Evolutionary conservation across 1,140 invertebrate species (phyloP), one percentile per base, ranked within the genome.

Genomic region (Lucilia sericata): DNA sequence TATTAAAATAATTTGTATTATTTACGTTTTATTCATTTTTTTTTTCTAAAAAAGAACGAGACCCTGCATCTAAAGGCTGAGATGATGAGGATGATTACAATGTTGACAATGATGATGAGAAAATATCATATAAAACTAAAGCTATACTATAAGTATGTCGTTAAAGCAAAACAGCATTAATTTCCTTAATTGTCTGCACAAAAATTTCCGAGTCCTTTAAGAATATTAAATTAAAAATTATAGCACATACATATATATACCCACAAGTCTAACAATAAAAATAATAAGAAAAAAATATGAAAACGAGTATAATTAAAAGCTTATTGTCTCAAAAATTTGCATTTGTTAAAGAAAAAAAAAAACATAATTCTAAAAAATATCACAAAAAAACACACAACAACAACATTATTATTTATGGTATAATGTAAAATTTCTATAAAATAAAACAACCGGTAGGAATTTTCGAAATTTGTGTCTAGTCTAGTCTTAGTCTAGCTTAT

Each of bases 291-390:
- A 65, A 65, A n/a, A 19, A 65, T n/a, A 19, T 19, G 65, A 19
- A 70, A 70, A 70, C 65, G 65, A 21, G 65, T 70, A 70, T 70
- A 70, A 70, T 70, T 70, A 70, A 70, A 70, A 70, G 65, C 19
- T 70, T 70, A 70, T 70, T 70, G 65, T 70, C 65, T 70, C 19
- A 10, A 70, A 70, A 70, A 70, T 70, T 70, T 70, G 65, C 65
- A 70, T 70, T 70, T 21, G 65, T 70, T 70, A 21, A 70, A n/a
- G 14, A n/a, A n/a, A 17, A 60, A 17, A 60, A 17, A 7, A 3
- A n/a, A n/a, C n/a, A n/a, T n/a, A n/a, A n/a, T n/a, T 17, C 14
- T 60, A 17, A 60, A 60, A 60, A 60, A 60, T n/a, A 60, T 17
- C 2, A 60, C 14, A 17, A 60, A n/a, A 60, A 60, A 60, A 60